These are phyloP conservation scores for Caenorhabditis sp. DNA, from an alignment of 2,888 invertebrate species.

Conservation along the genomic window DNA sequence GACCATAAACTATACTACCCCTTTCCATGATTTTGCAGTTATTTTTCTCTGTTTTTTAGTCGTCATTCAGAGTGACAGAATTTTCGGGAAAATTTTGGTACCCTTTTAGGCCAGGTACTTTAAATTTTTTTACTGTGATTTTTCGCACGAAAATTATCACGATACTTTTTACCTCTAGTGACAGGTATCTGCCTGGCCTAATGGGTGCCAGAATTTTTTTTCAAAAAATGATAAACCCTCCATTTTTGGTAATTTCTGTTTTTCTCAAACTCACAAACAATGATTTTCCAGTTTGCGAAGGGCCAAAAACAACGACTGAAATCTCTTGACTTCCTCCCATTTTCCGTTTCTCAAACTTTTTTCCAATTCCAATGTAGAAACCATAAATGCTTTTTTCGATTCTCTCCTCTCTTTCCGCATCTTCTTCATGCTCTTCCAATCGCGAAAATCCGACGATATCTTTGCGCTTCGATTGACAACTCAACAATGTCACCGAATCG, in stretches of 20 bases:
- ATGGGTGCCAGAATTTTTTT: too few species aligned
- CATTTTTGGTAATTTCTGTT: neutral
- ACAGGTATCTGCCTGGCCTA: too few species aligned
- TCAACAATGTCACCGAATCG: neutral
- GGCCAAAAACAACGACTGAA: slow-evolving; percentile 32
- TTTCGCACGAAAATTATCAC: neutral
- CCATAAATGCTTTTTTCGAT: neutral
- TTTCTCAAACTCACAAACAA: slow-evolving; percentile 11
- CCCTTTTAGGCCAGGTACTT: too few species aligned
- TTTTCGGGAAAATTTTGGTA: too few species aligned
- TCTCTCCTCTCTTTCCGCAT: slow-evolving; percentile 4
- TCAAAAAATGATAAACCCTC: too few species aligned
- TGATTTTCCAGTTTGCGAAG: slow-evolving; percentile 20
- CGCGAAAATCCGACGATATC: neutral
- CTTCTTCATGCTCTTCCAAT: slow-evolving; percentile 1
- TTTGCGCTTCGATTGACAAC: neutral
- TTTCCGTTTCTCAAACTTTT: slow-evolving; percentile 22
- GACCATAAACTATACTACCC: too few species aligned
- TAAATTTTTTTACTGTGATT: too few species aligned
- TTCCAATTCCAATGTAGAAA: slow-evolving; percentile 30
- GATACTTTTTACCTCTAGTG: neutral
- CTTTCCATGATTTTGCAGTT: too few species aligned
- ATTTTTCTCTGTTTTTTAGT: too few species aligned
- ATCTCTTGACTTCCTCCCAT: slow-evolving; percentile 18
- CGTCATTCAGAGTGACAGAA: too few species aligned